Conservation (phyloP, 1,140 invertebrate species). For the Rhyacophila brunnea region DNA sequence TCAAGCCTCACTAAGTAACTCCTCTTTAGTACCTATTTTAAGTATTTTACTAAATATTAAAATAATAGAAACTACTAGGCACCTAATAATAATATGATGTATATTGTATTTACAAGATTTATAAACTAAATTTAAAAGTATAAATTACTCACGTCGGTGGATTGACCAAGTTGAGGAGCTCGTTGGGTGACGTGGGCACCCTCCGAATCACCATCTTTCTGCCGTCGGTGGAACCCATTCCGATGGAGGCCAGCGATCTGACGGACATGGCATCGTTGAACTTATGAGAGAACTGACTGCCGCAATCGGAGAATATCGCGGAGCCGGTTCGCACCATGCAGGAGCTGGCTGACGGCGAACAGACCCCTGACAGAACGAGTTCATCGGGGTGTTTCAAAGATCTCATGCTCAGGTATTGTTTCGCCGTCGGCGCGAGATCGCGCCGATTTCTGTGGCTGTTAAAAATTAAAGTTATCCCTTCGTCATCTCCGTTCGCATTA, state of each 20-base stretch:
- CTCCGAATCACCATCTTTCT: slow-evolving; percentile 76
- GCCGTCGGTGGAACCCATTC: slow-evolving; percentile 84
- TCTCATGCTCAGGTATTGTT: slow-evolving; percentile 38
- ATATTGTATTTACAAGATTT: too few species aligned
- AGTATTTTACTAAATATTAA: too few species aligned
- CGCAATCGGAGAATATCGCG: slow-evolving; percentile 50
- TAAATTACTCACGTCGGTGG: slow-evolving; percentile 72
- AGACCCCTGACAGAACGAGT: slow-evolving; percentile 33
- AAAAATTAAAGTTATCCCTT: slow-evolving; percentile 39
- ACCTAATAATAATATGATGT: too few species aligned
- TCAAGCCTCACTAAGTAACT: too few species aligned
- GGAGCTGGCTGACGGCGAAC: slow-evolving; percentile 37
- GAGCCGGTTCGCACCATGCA: slow-evolving; percentile 38
- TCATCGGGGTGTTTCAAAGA: slow-evolving; percentile 39
- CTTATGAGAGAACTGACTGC: slow-evolving; percentile 39
- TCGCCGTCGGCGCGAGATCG: slow-evolving; percentile 3
- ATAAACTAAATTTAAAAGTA: too few species aligned
- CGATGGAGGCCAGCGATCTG: slow-evolving; percentile 75
- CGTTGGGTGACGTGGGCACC: slow-evolving; percentile 77
- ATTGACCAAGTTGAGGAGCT: slow-evolving; percentile 77
- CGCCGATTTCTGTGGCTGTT: slow-evolving; percentile 21
- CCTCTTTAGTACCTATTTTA: too few species aligned
- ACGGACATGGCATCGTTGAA: slow-evolving; percentile 65
- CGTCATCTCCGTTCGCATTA: slow-evolving; percentile 43
- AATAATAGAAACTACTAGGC: too few species aligned